Conservation (phyloP, 35 echinoderm and acorn worm species). For the Amphiura filiformis region DNA sequence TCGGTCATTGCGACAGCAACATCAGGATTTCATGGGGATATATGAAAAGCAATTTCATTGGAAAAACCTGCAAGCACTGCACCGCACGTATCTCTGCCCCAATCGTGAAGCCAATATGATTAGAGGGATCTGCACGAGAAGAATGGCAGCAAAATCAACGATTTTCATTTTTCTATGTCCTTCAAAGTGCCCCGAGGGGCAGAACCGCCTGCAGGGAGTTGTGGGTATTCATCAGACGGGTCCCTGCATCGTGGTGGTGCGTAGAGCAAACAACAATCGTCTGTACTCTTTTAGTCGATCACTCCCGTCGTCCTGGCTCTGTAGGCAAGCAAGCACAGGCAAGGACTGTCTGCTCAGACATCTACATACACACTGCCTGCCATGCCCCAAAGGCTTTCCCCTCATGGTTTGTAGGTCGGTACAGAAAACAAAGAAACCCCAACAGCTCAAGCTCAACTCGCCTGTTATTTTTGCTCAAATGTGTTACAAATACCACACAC, state of each 20-base stretch:
- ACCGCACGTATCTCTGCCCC: too few relatives aligned
- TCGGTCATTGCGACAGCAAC: too few relatives aligned
- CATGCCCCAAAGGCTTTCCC: neutral
- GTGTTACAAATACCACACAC: conserved; percentile 11
- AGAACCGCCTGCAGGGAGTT: neutral
- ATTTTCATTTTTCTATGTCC: conserved; percentile 12
- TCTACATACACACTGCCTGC: neutral
- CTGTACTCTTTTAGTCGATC: neutral
- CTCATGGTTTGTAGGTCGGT: conserved; percentile 5
- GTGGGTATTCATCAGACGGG: neutral
- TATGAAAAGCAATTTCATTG: too few relatives aligned
- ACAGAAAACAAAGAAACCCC: conserved; percentile 1
- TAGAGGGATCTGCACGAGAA: neutral
- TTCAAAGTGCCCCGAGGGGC: neutral
- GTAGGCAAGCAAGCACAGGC: neutral
- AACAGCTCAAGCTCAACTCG: conserved; percentile 8
- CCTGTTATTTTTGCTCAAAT: conserved; percentile 2
- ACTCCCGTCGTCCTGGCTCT: neutral
- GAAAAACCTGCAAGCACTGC: too few relatives aligned
- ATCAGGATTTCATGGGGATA: too few relatives aligned
- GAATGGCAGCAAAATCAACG: conserved; percentile 4
- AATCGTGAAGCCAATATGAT: neutral
- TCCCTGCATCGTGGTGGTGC: neutral
- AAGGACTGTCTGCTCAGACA: neutral
- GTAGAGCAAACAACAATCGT: neutral